These are phyloP conservation scores for Vimba vimba DNA, from an alignment of 2,113 vertebrate genomes.

Conservation along the genomic window DNA sequence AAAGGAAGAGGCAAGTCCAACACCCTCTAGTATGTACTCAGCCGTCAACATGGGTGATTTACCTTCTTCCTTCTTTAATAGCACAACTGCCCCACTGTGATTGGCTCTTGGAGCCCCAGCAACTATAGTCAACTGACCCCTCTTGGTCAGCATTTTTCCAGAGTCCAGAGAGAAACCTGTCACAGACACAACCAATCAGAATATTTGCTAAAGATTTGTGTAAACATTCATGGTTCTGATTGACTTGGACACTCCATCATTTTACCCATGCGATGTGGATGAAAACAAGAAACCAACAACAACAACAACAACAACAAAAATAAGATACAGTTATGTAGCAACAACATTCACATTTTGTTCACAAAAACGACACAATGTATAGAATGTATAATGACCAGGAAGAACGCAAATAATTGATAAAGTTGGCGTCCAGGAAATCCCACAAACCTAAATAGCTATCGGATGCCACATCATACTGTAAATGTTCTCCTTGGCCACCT, in stretches of 20 bases:
- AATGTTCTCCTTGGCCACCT: slow-evolving; percentile 65
- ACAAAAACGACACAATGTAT: not conserved
- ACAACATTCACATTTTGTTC: not conserved
- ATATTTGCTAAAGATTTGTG: not conserved
- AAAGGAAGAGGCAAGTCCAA: slow-evolving; percentile 94
- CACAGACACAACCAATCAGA: slow-evolving; percentile 31
- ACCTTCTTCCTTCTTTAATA: slow-evolving; percentile 76
- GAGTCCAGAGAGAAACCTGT: slow-evolving; percentile 95
- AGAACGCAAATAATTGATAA: slow-evolving; percentile 28
- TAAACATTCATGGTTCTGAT: not conserved
- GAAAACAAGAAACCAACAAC: not conserved
- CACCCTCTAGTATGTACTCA: slow-evolving; percentile 85
- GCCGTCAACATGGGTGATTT: slow-evolving; percentile 67
- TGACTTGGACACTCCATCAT: not conserved
- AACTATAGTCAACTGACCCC: slow-evolving; percentile 88
- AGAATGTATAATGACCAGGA: not conserved
- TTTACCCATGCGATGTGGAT: not conserved
- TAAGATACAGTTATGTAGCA: not conserved
- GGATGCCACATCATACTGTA: slow-evolving; percentile 73
- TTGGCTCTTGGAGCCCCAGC: slow-evolving; percentile 93
- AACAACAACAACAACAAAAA: not conserved
- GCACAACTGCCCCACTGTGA: slow-evolving; percentile 90
- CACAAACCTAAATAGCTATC: slow-evolving; percentile 90
- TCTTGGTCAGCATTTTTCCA: slow-evolving; percentile 81
- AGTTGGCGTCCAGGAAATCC: slow-evolving; percentile 68